Base-by-base conservation (phyloP, 2,888 invertebrate genomes). In the Sarcophaga variegata region DNA sequence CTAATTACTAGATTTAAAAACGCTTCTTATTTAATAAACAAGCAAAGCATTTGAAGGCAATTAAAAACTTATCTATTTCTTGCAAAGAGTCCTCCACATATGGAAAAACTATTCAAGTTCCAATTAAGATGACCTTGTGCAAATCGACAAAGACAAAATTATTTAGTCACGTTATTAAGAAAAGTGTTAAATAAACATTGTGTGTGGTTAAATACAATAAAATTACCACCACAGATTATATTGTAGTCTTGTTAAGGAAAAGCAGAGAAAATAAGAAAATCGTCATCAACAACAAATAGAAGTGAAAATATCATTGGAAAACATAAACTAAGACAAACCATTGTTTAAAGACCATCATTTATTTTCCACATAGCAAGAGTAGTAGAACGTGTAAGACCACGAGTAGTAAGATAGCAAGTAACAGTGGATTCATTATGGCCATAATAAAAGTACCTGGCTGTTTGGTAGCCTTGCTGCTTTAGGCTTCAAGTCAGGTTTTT, bases 61-160 rank as follows among this genome's bases (percentile, higher is more conserved):
- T 45, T 63, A 62, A 78, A 70, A 63, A 79, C 69, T 11, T 14
- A n/a, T 10, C 37, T 8, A 37, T 37, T 37, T 37, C 37, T 37
- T 37, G 37, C 11, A 3, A 45, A 45, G 2, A 20, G 3, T 20
- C 17, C 62, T 62, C 12, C 45, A 62, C 49, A 4, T 66, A 37
- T 37, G 10, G 37, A 10, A 66, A 66, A 77, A 27, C 25, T 5
- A 71, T 76, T 66, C 60, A 71, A 76, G n/a, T 4, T 14, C 27
- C 79, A 71, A 76, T 80, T 64, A 66, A 76, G 83, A 86, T 86
- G 83, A 86, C 83, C 86, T 86, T 86, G 86, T 70, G 22, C 37
- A 27, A 72, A 54, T 49, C 27, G n/a, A 37, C 17, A 72, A 69
- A 60, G 63, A 77, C 22, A 47, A 86, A 47, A 76, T 81, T 76